These are phyloP conservation scores for Cryptotermes secundus DNA, from an alignment of 1,140 invertebrate genomes.

Conservation along the genomic window DNA sequence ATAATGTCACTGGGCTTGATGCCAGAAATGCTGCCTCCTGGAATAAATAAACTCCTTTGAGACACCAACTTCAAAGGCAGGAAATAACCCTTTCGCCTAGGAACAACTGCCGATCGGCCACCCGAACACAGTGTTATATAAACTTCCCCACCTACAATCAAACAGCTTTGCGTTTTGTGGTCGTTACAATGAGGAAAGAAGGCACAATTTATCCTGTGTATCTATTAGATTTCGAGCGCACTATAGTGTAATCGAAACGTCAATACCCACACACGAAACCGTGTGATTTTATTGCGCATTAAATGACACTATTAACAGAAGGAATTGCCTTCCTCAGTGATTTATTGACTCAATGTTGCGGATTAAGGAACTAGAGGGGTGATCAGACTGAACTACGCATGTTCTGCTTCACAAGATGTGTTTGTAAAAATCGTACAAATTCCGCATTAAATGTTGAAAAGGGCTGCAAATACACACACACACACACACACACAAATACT, in stretches of 20 bases:
- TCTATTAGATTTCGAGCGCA: neutral
- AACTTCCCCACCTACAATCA: neutral
- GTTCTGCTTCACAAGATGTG: neutral
- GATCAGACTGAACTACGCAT: neutral
- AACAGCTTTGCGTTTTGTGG: neutral
- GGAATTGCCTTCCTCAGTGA: neutral
- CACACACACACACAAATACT: too few relatives aligned
- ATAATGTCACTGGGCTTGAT: neutral
- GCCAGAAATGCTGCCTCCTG: neutral
- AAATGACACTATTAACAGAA: conserved; percentile 17
- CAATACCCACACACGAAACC: neutral
- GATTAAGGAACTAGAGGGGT: neutral
- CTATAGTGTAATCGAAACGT: neutral
- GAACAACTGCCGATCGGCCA: neutral
- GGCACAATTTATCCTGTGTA: neutral
- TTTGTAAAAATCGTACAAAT: too few relatives aligned
- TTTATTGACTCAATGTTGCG: neutral
- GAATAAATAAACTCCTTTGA: neutral
- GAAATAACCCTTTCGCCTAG: neutral
- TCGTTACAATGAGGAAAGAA: neutral
- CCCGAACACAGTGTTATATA: neutral
- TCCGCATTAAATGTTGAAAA: too few relatives aligned
- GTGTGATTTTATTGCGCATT: neutral
- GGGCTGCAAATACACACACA: too few relatives aligned
- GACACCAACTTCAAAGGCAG: neutral